Percentiles rank a stretch among this genome's conserved stretches.
Conservation (phyloP, 2,113 vertebrate genomes). For the Lophochroa leadbeateri region DNA sequence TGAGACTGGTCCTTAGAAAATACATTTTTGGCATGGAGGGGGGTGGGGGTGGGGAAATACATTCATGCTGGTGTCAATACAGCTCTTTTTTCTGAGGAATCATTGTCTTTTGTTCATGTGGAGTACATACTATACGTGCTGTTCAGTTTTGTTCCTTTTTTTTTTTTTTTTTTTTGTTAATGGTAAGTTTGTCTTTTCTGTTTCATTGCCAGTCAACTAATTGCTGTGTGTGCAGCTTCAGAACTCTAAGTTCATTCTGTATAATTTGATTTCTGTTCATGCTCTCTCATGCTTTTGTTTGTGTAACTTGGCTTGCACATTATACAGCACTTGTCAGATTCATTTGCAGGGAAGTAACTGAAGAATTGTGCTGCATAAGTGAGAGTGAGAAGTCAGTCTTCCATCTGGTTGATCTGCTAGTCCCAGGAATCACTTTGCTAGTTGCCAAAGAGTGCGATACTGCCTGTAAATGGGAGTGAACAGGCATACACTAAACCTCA, state of each 20-base stretch:
- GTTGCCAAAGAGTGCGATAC: neutral
- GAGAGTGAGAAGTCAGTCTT: neutral
- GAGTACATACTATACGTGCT: neutral
- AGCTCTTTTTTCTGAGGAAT: neutral
- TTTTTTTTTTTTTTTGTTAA: neutral
- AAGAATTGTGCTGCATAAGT: neutral
- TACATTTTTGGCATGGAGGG: neutral
- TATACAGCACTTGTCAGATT: neutral
- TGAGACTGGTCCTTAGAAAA: slow-evolving; percentile 39
- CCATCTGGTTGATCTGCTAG: neutral
- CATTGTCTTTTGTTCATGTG: neutral
- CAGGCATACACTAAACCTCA: accelerated
- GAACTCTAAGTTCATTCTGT: neutral
- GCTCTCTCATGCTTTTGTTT: slow-evolving; percentile 9
- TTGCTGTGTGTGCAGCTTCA: neutral
- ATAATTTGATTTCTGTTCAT: slow-evolving; percentile 1
- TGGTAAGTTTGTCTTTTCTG: neutral
- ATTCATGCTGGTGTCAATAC: slow-evolving; percentile 11
- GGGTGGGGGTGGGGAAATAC: accelerated
- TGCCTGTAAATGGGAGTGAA: neutral
- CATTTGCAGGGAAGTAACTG: neutral
- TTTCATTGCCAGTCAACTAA: neutral
- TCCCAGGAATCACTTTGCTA: neutral
- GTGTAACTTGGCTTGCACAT: neutral
- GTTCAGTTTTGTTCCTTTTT: neutral